Evolutionary conservation across 2,113 vertebrate species (phyloP).

Genomic region (Apteryx owenii): DNA sequence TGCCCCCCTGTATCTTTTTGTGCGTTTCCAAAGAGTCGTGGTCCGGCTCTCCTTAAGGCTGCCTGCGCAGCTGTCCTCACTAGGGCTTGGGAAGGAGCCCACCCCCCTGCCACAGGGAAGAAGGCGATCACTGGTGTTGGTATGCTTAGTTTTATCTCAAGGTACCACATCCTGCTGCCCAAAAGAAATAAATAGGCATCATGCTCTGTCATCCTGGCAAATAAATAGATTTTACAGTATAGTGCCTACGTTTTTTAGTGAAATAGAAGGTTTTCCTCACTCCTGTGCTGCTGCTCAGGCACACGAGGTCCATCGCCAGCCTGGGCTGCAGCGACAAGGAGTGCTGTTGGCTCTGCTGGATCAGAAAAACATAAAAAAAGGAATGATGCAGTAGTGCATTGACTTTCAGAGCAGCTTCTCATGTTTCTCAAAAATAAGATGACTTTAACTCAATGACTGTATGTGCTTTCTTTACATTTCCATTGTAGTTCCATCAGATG

Average conservation of each 20-base stretch:
- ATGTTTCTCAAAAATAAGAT: neutral
- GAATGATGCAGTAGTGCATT: neutral
- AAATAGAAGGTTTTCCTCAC: neutral
- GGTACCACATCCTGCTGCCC: neutral
- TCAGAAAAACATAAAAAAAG: neutral
- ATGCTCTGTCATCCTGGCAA: neutral
- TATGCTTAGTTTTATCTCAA: neutral
- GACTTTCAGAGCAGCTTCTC: neutral
- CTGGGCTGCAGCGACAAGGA: neutral
- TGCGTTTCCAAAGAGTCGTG: neutral
- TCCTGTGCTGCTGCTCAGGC: neutral
- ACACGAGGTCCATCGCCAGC: neutral
- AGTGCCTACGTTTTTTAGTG: neutral
- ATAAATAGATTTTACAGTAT: neutral
- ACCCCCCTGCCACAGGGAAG: neutral
- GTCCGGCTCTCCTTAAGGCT: neutral
- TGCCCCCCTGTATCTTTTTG: neutral
- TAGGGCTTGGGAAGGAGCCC: neutral
- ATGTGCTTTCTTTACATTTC: neutral
- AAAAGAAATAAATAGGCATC: neutral
- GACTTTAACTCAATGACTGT: neutral
- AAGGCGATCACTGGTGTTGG: neutral
- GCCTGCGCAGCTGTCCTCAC: fast-evolving
- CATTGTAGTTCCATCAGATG: neutral
- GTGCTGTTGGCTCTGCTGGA: neutral